phyloP scores from a whole-genome alignment of 2,888 invertebrate species.

The Koerneria pararmatus region DNA sequence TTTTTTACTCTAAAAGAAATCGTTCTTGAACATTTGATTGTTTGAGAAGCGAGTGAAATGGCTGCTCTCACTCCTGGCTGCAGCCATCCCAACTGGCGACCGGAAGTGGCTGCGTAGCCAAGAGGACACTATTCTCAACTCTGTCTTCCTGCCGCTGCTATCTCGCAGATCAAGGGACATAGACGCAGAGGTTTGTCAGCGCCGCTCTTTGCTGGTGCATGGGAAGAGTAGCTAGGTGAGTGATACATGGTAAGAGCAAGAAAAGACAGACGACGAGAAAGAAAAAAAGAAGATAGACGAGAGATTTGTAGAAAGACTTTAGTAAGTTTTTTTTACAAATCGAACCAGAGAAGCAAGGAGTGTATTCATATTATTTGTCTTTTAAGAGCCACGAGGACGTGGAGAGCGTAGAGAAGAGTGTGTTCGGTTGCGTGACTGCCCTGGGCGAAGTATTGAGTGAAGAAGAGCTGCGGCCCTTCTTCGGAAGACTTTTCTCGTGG shows the following conservation, averaged over 20 bases:
- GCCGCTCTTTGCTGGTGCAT: too few species aligned
- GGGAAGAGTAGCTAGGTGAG: too few species aligned
- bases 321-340: too few species aligned
- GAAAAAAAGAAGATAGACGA: too few species aligned
- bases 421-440: conserved; percentile 29
- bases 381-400: conserved; percentile 33
- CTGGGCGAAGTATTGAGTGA: conserved; percentile 33
- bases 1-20: too few species aligned
- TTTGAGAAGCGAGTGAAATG: conserved; percentile 17
- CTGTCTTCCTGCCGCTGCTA: conserved; percentile 15
- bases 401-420: conserved; percentile 28
- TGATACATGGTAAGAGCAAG: too few species aligned
- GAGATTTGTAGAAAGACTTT: too few species aligned
- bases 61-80: conserved; percentile 16
- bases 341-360: too few species aligned
- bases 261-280: too few species aligned
- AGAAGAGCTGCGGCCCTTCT: conserved; percentile 40
- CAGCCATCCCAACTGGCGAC: conserved; percentile 15
- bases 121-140: conserved; percentile 1
- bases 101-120: conserved; percentile 9
- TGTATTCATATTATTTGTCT: too few species aligned
- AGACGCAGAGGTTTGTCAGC: conserved; percentile 16
- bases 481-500: conserved; percentile 41
- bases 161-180: conserved; percentile 3
- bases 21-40: neutral